phyloP scores from a whole-genome alignment of 2,113 vertebrate species.

The Cephalopholis sonnerati region DNA sequence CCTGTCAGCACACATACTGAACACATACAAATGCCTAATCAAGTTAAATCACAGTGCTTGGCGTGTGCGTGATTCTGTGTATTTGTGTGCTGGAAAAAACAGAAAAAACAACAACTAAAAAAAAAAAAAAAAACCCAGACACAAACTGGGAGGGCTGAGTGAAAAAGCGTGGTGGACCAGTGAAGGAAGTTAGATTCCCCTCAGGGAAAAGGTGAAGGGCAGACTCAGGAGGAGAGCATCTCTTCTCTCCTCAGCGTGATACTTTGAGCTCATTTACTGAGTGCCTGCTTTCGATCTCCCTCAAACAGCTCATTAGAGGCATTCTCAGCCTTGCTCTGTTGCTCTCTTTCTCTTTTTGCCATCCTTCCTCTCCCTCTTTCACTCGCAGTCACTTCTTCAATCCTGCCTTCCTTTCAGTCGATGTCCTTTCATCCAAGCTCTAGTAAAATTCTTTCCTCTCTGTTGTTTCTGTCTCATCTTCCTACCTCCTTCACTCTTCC shows the following conservation, averaged over 20 bases:
- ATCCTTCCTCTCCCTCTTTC: conserved; percentile 2
- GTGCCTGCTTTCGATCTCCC: conserved; percentile 37
- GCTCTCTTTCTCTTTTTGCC: conserved; percentile 18
- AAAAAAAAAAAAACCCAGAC: neutral
- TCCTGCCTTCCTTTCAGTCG: neutral
- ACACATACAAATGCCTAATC: conserved; percentile 41
- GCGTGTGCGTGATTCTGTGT: neutral
- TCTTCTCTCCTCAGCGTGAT: conserved; percentile 31
- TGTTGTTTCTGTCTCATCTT: neutral
- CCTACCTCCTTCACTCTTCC: neutral
- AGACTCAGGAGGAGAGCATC: conserved; percentile 23
- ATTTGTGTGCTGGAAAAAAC: neutral
- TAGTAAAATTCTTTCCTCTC: conserved; percentile 20
- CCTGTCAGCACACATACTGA: conserved; percentile 30
- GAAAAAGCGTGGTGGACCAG: neutral
- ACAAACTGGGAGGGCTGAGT: neutral
- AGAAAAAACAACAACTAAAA: too few relatives aligned
- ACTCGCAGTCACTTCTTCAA: conserved; percentile 1
- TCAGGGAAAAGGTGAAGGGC: conserved; percentile 40
- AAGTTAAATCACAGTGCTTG: conserved; percentile 25
- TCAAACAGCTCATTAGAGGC: conserved; percentile 65
- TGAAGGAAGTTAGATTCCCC: conserved; percentile 45
- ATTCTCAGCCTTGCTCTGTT: conserved; percentile 19
- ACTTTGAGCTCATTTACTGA: conserved; percentile 46
- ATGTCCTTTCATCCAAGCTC: conserved; percentile 40